Evolutionary conservation across 2,888 invertebrate genomes (phyloP), one percentile per base, ranked within the genome.

Genomic region (Drosophila nr. perissopoda): DNA sequence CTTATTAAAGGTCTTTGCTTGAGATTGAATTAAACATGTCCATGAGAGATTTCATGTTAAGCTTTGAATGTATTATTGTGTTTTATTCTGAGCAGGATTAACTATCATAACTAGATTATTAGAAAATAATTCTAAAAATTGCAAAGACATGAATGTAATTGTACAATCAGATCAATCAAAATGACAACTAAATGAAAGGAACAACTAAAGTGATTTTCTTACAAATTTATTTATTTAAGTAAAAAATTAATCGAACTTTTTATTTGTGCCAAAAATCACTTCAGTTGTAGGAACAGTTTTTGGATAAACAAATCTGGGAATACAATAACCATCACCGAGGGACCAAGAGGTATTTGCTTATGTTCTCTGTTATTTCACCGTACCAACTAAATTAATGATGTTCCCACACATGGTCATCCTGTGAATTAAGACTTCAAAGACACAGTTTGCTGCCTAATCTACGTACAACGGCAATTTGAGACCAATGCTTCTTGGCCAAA

Each of bases 381-480:
- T 18, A 36, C 45, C 16, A 45, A 45, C 25, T 8, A 45, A 45
- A 34, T 34, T 65, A 75, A 53, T 76, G 60, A 61, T 7, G 57
- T 61, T 57, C 53, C 57, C 76, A 76, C 54, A 54, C 45, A 45
- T n/a, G 48, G 45, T 54, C 61, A 61, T 62, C 57, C 61, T 62
- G 42, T 31, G 31, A 66, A 60, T 76, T 70, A 78, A 75, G 78
- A 58, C 42, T 53, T 78, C 38, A 61, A 45, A 49, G 34, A 29
- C 18, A 57, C 45, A 6, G 29, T 4, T n/a, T 40, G 52, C 10
- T 25, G 42, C 29, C 40, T 71, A 49, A 75, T 65, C 54, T 40
- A 16, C 13, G 42, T 2, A 18, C 27, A 79, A 48, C 57, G 61
- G 69, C 58, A 61, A 68, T 68, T 74, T 27, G 57, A 38, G 59